phyloP scores from a whole-genome alignment of 1,140 invertebrate species.

The Tribolium madens region DNA sequence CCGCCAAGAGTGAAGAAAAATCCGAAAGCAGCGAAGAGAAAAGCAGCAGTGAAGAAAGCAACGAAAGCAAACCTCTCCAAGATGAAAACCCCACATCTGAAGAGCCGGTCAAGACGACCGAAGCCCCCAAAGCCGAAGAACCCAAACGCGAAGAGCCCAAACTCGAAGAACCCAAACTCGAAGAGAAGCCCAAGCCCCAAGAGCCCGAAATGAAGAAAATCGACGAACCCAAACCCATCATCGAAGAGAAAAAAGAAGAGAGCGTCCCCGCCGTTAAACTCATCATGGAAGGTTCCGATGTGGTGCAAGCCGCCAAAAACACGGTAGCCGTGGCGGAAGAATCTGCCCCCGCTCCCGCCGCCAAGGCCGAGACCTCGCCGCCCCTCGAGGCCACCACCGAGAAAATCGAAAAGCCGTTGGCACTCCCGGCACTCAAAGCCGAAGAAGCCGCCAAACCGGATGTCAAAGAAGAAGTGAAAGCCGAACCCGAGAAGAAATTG shows the following conservation, averaged over 20 bases:
- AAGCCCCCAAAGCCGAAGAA: constrained; percentile 44
- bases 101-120: constrained; percentile 24
- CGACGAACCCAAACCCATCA: constrained; percentile 13
- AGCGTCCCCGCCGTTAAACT: constrained; percentile 40
- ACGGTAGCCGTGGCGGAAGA: constrained; percentile 47
- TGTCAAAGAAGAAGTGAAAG: constrained; percentile 54
- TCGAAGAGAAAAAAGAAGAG: constrained; percentile 18
- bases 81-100: constrained; percentile 36
- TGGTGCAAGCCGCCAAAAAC: constrained; percentile 44
- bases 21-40: constrained; percentile 15
- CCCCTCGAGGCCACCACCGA: constrained; percentile 37
- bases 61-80: constrained; percentile 43
- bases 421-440: constrained; percentile 55
- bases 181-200: constrained; percentile 1
- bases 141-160: constrained; percentile 46
- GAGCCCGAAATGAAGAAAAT: constrained; percentile 35
- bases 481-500: constrained; percentile 38
- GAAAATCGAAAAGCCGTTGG: constrained; percentile 56
- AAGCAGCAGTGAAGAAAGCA: constrained; percentile 45
- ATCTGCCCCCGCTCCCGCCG: background rate
- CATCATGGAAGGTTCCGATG: background rate
- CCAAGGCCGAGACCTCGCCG: constrained; percentile 15
- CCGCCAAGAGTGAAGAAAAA: constrained; percentile 40
- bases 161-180: constrained; percentile 8
- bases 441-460: constrained; percentile 50